Conservation (phyloP, 2,888 invertebrate species). For the Cosmia trapezina region DNA sequence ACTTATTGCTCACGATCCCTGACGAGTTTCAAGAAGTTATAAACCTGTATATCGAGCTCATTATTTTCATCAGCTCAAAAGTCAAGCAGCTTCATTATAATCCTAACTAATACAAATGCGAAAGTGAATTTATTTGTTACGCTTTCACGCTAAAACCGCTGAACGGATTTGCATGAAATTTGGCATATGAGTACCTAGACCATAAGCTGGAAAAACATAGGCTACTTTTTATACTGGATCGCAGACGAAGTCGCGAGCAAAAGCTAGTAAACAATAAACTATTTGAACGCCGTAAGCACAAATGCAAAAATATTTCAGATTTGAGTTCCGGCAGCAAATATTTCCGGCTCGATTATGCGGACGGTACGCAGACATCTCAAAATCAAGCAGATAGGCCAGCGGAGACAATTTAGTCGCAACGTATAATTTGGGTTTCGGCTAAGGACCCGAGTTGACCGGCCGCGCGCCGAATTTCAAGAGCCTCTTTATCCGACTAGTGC, state of each 20-base stretch:
- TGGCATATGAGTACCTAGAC: too few species aligned
- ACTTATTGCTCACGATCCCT: neutral
- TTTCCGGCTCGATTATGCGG: constrained; percentile 50
- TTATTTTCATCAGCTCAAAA: neutral
- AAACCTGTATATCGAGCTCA: constrained; percentile 3
- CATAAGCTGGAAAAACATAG: too few species aligned
- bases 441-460: constrained; percentile 75
- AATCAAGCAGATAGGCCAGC: constrained; percentile 76
- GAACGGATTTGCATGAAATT: too few species aligned
- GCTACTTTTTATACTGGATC: too few species aligned
- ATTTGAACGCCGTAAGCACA: neutral
- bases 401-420: constrained; percentile 83
- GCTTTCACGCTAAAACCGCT: too few species aligned
- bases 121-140: too few species aligned
- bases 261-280: neutral
- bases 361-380: constrained; percentile 79
- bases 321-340: neutral
- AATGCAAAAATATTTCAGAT: neutral
- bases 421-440: constrained; percentile 83
- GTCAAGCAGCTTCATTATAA: neutral
- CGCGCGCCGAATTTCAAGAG: constrained; percentile 79
- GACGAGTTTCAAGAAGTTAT: neutral
- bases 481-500: constrained; percentile 54
- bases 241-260: too few species aligned
- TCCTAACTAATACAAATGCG: too few species aligned